Conservation (phyloP, 1,140 invertebrate genomes). For the Lepidurus couesii region DNA sequence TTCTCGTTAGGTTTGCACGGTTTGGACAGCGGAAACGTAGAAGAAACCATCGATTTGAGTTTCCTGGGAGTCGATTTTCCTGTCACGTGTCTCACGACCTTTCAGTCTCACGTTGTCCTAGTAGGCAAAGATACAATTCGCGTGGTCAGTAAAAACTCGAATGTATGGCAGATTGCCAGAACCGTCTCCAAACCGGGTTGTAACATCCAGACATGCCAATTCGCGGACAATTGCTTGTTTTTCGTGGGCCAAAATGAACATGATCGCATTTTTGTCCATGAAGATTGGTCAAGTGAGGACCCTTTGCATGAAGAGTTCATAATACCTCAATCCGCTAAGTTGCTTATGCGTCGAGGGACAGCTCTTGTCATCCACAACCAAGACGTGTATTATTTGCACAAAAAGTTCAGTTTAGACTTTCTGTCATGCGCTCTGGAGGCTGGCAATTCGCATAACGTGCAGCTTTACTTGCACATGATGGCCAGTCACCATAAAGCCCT, state of each 20-base stretch:
- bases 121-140: background rate
- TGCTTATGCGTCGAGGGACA: background rate
- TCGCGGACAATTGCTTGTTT: background rate
- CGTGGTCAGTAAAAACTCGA: background rate
- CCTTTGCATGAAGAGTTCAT: background rate
- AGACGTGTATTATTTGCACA: background rate
- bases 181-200: background rate
- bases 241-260: background rate
- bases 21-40: background rate
- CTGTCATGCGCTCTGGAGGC: background rate
- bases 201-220: background rate
- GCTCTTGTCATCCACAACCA: background rate
- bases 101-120: background rate
- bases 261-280: background rate
- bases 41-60: background rate
- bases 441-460: background rate
- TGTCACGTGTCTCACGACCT: background rate
- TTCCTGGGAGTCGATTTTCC: background rate
- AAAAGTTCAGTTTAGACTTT: background rate
- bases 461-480: background rate
- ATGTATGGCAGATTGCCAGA: background rate
- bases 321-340: background rate
- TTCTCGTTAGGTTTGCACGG: background rate
- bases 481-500: background rate
- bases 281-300: constrained; percentile 4